phyloP scores from a whole-genome alignment of 1,140 invertebrate genomes.

The Drosophila baimaii region DNA sequence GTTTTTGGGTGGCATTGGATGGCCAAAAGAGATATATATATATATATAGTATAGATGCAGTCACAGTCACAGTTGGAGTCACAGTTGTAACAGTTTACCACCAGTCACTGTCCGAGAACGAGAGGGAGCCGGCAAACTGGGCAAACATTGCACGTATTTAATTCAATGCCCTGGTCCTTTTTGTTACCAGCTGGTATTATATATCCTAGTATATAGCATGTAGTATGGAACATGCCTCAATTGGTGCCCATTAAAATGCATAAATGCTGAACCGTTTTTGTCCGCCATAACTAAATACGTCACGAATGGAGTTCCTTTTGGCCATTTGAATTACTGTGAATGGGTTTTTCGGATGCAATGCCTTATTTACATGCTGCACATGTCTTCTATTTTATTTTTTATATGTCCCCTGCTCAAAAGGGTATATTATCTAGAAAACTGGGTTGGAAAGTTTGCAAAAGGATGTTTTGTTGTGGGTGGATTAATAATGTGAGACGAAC shows the following conservation, averaged over 20 bases:
- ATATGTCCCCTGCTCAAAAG: conserved; percentile 12
- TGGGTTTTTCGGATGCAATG: conserved; percentile 44
- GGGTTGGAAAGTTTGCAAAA: conserved; percentile 22
- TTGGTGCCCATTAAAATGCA: conserved; percentile 81
- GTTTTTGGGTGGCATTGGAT: conserved; percentile 16
- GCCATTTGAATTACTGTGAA: conserved; percentile 55
- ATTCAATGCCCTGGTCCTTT: conserved; percentile 48
- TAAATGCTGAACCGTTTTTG: conserved; percentile 65
- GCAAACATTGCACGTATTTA: conserved; percentile 48
- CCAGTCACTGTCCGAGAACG: conserved; percentile 13
- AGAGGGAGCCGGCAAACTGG: conserved; percentile 16
- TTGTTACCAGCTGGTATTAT: conserved; percentile 39
- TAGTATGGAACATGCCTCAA: conserved; percentile 58
- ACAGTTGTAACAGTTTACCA: conserved; percentile 19
- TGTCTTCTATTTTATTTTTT: conserved; percentile 29
- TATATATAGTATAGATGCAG: conserved; percentile 29
- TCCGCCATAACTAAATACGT: conserved; percentile 54
- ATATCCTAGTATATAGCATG: conserved; percentile 12
- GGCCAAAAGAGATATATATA: conserved; percentile 29
- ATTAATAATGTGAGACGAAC: conserved; percentile 6
- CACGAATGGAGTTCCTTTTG: conserved; percentile 45
- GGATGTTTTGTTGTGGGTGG: conserved; percentile 16
- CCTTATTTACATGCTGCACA: conserved; percentile 64
- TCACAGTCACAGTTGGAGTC: conserved; percentile 30
- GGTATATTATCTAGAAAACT: conserved; percentile 14